Evolutionary conservation across 2,113 vertebrate species (phyloP).

Genomic region (Rostratula benghalensis): DNA sequence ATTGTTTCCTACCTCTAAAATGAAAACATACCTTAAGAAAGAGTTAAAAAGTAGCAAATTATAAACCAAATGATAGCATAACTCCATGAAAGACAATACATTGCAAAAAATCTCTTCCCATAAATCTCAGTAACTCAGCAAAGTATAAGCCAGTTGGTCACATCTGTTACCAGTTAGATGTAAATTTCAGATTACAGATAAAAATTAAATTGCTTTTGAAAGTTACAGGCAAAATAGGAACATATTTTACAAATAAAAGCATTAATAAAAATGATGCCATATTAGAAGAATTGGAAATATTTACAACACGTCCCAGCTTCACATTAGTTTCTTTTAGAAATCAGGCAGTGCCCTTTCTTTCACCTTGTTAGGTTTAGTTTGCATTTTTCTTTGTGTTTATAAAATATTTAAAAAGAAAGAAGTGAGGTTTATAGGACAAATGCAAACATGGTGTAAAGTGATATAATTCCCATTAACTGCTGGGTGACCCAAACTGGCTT

Average conservation of each 20-base stretch:
- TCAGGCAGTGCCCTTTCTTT: slow-evolving; percentile 53
- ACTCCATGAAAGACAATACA: slow-evolving; percentile 62
- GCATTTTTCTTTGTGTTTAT: slow-evolving; percentile 62
- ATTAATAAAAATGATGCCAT: slow-evolving; percentile 67
- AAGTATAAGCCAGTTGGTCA: slow-evolving; percentile 71
- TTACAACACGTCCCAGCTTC: slow-evolving; percentile 55
- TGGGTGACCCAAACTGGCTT: slow-evolving; percentile 24
- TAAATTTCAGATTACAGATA: slow-evolving; percentile 77
- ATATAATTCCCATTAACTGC: slow-evolving; percentile 53
- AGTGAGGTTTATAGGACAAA: slow-evolving; percentile 59
- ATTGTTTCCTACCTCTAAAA: slow-evolving; percentile 10
- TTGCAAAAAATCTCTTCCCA: slow-evolving; percentile 54
- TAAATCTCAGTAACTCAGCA: slow-evolving; percentile 68
- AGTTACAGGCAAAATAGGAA: slow-evolving; percentile 67
- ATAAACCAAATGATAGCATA: slow-evolving; percentile 66
- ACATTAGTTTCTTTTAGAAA: slow-evolving; percentile 45
- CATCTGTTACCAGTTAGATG: slow-evolving; percentile 76
- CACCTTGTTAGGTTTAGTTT: slow-evolving; percentile 63
- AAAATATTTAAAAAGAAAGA: slow-evolving; percentile 57
- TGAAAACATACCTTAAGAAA: slow-evolving; percentile 48
- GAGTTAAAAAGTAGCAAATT: slow-evolving; percentile 71
- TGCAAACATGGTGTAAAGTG: slow-evolving; percentile 52
- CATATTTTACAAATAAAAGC: slow-evolving; percentile 65
- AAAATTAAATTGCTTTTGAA: slow-evolving; percentile 73
- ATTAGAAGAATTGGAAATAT: slow-evolving; percentile 72